These are phyloP conservation scores for Leptoclinus maculatus DNA, from an alignment of 2,797 vertebrate species.

Conservation along the genomic window DNA sequence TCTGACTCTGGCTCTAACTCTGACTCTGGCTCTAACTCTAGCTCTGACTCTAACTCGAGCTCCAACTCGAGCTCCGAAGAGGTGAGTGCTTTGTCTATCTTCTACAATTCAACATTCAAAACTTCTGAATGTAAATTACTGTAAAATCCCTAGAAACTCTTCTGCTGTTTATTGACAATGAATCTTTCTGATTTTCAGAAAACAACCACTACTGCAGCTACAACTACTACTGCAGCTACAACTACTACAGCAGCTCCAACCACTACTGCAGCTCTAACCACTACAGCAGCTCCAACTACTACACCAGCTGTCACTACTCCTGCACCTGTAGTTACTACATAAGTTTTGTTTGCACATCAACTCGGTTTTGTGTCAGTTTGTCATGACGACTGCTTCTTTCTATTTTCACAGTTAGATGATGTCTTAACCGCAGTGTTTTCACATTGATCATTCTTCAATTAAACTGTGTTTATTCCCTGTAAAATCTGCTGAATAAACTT, in stretches of 20 bases:
- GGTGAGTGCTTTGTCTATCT: background rate
- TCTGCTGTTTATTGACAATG: background rate
- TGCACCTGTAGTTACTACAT: background rate
- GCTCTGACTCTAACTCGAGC: background rate
- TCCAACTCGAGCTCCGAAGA: background rate
- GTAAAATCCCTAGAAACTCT: background rate
- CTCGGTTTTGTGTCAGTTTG: background rate
- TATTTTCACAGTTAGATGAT: background rate
- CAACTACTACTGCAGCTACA: too few species aligned
- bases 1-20: background rate
- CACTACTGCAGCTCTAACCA: background rate
- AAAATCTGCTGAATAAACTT: slow-evolving; percentile 1
- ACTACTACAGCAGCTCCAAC: background rate
- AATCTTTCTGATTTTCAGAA: background rate
- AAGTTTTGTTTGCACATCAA: background rate
- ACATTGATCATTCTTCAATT: background rate
- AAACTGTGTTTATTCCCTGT: background rate
- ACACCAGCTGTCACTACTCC: too few species aligned
- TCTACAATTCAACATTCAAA: background rate
- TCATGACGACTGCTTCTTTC: background rate
- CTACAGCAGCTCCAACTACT: background rate
- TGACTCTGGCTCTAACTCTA: too few species aligned
- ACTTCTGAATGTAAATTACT: background rate
- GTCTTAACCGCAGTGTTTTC: background rate
- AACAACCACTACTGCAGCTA: too few species aligned